phyloP scores from a whole-genome alignment of 92 coral and sea anemone species.

The Epizoanthus fatuus region DNA sequence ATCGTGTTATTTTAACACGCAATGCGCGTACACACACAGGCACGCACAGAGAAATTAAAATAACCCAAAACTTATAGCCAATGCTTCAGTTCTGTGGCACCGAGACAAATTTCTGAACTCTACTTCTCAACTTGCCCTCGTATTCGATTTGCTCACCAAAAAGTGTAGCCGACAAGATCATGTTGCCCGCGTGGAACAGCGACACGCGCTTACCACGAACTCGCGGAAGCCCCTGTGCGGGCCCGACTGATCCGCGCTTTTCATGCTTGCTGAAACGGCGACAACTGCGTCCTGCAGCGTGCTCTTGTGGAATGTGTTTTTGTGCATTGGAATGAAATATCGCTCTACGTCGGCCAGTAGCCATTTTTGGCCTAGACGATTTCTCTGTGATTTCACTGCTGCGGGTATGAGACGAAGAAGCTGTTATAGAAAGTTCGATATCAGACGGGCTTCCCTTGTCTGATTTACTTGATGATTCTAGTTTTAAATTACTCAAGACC shows the following conservation, averaged over 20 bases:
- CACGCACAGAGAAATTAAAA: too few relatives aligned
- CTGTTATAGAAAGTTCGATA: background rate
- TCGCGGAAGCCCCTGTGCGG: background rate
- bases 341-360: constrained; percentile 20
- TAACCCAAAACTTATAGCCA: too few relatives aligned
- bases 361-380: background rate
- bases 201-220: constrained; percentile 41
- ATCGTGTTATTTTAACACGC: too few relatives aligned
- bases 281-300: background rate
- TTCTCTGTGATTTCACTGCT: background rate
- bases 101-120: constrained; percentile 25
- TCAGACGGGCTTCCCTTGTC: background rate
- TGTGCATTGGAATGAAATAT: constrained; percentile 12
- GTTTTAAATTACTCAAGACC: background rate
- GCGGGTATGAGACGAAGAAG: background rate
- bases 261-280: constrained; percentile 35
- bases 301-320: background rate
- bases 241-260: background rate
- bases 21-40: too few relatives aligned
- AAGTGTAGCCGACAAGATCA: constrained; percentile 14
- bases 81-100: too few relatives aligned
- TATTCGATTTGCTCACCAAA: constrained; percentile 13
- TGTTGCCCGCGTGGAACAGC: constrained; percentile 9
- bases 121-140: background rate
- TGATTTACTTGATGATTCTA: background rate